Evolutionary conservation across 2,797 vertebrate genomes (phyloP), one percentile per base, ranked within the genome.

Genomic region (Chromobotia macracanthus): DNA sequence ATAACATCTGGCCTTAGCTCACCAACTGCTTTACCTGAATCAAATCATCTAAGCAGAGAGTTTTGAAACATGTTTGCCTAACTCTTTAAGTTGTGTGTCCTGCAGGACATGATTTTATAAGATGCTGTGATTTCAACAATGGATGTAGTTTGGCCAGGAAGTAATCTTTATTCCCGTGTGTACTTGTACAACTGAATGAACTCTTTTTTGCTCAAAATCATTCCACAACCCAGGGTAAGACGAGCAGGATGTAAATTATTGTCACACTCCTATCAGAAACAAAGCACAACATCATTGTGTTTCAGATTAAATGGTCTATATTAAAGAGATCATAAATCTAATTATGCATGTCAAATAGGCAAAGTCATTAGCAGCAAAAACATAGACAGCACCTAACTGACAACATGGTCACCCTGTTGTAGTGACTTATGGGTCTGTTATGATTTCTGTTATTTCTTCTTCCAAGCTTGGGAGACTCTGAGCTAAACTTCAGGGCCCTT

Each of bases 1-100:
- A 86, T 58, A 86, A 63, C 72, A 25, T 88, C 84, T 88, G 87
- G 85, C 89, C 89, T 85, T 87, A 81, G 63, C 72, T 80, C 50
- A 71, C 89, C 75, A 70, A 83, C 83, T 86, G 84, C 21, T 87
- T 51, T 69, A 19, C 25, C 88, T 87, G 76, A 85, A 55, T 56
- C n/a, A 11, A 48, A 72, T 84, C 86, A 87, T 90, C 84, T 82
- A 77, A 44, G 53, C n/a, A 66, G 60, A 66, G 25, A 46, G 13
- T 56, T 56, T 38, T 7, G 2, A 72, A 56, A 50, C 12, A 41
- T 80, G 21, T 71, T 75, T 44, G 84, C 86, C 88, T 87, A 87
- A 87, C 88, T 88, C 76, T 18, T 79, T 60, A 35, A 23, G 65
- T 73, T 73, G 64, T 82, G 51, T 78, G 82, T 48, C 25, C 10